Evolutionary conservation across 2,888 invertebrate species (phyloP).

Genomic region (Eurytoma californica): DNA sequence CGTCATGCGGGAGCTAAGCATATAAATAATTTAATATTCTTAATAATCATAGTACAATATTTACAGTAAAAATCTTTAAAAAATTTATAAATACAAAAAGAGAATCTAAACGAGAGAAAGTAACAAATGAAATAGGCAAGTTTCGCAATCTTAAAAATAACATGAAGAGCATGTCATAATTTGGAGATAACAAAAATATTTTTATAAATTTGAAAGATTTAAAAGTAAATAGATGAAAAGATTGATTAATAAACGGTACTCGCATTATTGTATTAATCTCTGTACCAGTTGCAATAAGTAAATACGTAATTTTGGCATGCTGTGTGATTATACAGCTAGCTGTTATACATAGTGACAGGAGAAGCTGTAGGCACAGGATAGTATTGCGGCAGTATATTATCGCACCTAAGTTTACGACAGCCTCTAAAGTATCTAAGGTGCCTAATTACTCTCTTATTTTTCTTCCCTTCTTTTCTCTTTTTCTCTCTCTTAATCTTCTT

Average conservation of each 20-base stretch:
- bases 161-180: constrained; percentile 31
- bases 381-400: constrained; percentile 70
- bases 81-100: constrained; percentile 37
- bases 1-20: constrained; percentile 43
- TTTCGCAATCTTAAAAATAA: constrained; percentile 38
- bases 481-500: too few relatives aligned
- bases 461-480: too few relatives aligned
- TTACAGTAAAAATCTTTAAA: neutral
- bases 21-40: constrained; percentile 22
- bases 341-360: constrained; percentile 75
- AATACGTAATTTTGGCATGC: constrained; percentile 68
- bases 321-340: constrained; percentile 74
- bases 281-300: constrained; percentile 38
- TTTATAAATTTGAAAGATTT: constrained; percentile 44
- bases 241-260: constrained; percentile 47
- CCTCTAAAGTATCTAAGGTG: constrained; percentile 59
- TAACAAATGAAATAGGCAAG: constrained; percentile 26
- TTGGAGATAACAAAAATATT: constrained; percentile 38
- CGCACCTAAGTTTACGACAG: constrained; percentile 66
- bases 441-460: constrained; percentile 52
- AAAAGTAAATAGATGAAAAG: constrained; percentile 26
- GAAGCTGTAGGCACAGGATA: constrained; percentile 75
- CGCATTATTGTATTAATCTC: constrained; percentile 27
- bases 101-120: constrained; percentile 30
- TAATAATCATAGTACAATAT: neutral